Percentiles rank a stretch among this genome's conserved stretches.
These are phyloP conservation scores for Troglohyphantes excavatus DNA, from an alignment of 2,888 invertebrate genomes.

Conservation along the genomic window DNA sequence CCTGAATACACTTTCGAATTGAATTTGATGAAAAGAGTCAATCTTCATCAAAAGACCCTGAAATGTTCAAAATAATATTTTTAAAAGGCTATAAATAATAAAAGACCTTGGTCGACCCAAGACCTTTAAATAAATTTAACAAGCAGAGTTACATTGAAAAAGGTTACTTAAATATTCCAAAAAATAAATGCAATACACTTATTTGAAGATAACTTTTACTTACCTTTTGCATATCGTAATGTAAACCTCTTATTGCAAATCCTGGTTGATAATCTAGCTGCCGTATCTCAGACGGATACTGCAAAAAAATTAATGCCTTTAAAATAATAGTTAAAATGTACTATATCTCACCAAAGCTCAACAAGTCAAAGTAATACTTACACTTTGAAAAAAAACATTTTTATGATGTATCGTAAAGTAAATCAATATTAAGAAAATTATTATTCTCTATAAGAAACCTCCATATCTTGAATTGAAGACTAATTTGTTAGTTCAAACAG, in stretches of 20 bases:
- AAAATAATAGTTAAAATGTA: no score
- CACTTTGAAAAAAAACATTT: no score
- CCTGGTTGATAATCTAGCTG: conserved; percentile 93
- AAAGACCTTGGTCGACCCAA: background rate
- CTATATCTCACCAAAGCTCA: no score
- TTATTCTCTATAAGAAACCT: no score
- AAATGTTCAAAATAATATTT: conserved; percentile 43
- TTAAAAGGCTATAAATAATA: background rate
- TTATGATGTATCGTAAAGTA: no score
- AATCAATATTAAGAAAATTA: no score
- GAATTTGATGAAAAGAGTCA: conserved; percentile 98
- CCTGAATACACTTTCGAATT: conserved; percentile 94
- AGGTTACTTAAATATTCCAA: no score
- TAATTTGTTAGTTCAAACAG: no score
- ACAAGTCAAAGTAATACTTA: no score
- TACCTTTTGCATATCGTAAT: conserved; percentile 96
- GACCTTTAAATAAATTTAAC: background rate
- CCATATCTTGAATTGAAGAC: no score
- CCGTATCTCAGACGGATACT: conserved; percentile 93
- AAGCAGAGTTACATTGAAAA: no score
- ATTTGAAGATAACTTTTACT: background rate
- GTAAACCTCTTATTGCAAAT: conserved; percentile 98
- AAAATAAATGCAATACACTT: no score
- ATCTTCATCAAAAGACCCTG: conserved; percentile 93
- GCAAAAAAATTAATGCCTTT: conserved; percentile 82